Evolutionary conservation across 1,140 invertebrate genomes (phyloP), one percentile per base, ranked within the genome.

Genomic region (Drosophila sp.): DNA sequence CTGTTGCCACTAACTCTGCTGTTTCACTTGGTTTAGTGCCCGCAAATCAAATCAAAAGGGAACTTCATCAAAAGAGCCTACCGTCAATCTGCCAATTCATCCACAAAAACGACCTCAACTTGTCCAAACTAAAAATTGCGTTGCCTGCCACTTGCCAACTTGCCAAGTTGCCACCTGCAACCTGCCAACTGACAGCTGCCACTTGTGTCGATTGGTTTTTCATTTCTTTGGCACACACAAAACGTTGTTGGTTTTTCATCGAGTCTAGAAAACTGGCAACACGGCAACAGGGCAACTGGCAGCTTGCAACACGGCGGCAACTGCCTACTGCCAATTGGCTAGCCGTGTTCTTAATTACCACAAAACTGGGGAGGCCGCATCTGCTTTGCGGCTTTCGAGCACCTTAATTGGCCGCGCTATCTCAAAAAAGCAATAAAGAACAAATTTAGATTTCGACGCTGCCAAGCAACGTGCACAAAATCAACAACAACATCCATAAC

Each of bases 201-300:
- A 64, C 61, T 64, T 64, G 61, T 53, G 36, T 64, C 36, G 61
- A 64, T 64, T 64, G 61, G 48, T 43, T 64, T 63, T 64, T 54
- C 36, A 51, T 59, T 46, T 11, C 56, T 46, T 43, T 45, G 1
- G 18, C 21, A n/a, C 13, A 36, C 32, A 57, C n/a, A 45, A 46
- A 46, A 43, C 27, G 29, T 50, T 62, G 45, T 62, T 62, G 45
- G 34, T 16, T 56, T 40, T 56, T n/a, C n/a, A n/a, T n/a, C n/a
- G n/a, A 50, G 46, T 29, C 46, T 50, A 50, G 27, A 50, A 50
- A 25, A 46, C 43, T 46, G 46, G 25, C 53, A n/a, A n/a, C n/a
- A n/a, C n/a, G n/a, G n/a, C n/a, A n/a, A n/a, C n/a, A n/a, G n/a
- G n/a, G n/a, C n/a, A 56, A 25, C 53, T 56, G 18, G 53, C 18